phyloP scores from a whole-genome alignment of 2,797 vertebrate genomes.

The Sus cebifrons region DNA sequence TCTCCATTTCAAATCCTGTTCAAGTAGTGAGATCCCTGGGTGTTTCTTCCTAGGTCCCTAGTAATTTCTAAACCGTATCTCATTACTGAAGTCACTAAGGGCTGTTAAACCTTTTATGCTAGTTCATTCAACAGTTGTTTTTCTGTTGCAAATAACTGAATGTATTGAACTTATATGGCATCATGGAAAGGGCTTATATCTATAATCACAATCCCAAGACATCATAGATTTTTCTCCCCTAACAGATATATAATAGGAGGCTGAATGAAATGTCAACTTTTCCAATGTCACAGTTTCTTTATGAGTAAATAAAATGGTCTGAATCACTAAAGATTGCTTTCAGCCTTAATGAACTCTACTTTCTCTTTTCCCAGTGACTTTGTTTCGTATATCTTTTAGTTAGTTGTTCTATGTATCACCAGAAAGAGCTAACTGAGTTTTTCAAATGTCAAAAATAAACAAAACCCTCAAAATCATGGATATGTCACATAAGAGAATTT shows the following conservation, averaged over 20 bases:
- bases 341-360: background rate
- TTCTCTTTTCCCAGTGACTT: background rate
- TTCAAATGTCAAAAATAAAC: background rate
- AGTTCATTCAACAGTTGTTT: background rate
- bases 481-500: conserved; percentile 27
- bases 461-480: background rate
- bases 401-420: background rate
- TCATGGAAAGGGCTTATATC: background rate
- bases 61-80: conserved; percentile 41
- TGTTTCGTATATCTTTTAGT: background rate
- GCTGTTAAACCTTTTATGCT: background rate
- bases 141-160: background rate
- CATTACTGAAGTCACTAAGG: background rate
- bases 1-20: background rate
- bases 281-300: conserved; percentile 13
- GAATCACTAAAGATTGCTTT: conserved; percentile 32
- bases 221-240: conserved; percentile 17
- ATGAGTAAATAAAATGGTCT: conserved; percentile 7
- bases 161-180: background rate
- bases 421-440: conserved; percentile 14
- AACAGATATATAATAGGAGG: background rate
- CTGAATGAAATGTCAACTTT: background rate
- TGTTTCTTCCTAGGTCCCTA: background rate
- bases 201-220: background rate
- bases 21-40: background rate